Evolutionary conservation across 1,140 invertebrate genomes (phyloP).

Genomic region (Polyergus mexicanus): DNA sequence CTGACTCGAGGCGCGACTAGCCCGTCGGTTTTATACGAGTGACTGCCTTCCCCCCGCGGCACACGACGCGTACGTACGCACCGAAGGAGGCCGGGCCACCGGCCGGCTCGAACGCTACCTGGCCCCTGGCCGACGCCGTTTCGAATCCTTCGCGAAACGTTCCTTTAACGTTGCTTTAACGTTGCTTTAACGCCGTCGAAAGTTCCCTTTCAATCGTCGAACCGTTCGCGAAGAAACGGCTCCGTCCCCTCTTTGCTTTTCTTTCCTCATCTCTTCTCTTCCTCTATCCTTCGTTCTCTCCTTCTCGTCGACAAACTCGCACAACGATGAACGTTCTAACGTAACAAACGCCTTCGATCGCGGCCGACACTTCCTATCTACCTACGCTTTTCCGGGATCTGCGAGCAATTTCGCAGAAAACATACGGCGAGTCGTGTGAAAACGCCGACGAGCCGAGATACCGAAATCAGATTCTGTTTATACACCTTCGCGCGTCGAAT

Average conservation of each 20-base stretch:
- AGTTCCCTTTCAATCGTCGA: background rate
- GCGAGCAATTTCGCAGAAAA: slow-evolving; percentile 34
- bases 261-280: background rate
- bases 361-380: slow-evolving; percentile 33
- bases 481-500: background rate
- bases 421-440: slow-evolving; percentile 25
- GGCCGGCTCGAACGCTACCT: slow-evolving; percentile 22
- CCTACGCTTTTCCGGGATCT: slow-evolving; percentile 42
- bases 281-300: background rate
- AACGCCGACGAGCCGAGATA: background rate
- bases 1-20: slow-evolving; percentile 81
- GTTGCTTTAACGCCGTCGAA: too few relatives aligned
- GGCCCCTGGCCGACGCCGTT: background rate
- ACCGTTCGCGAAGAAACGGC: background rate
- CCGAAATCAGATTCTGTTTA: slow-evolving; percentile 46
- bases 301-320: background rate
- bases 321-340: background rate
- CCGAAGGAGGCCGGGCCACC: slow-evolving; percentile 49
- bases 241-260: too few relatives aligned
- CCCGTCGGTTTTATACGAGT: slow-evolving; percentile 82
- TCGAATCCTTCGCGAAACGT: background rate
- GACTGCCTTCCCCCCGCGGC: slow-evolving; percentile 76
- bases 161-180: background rate
- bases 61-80: slow-evolving; percentile 62
- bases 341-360: slow-evolving; percentile 9